A percentile compares a stretch with the other conserved stretches of the same genome.
These are phyloP conservation scores for Rhabdomys dilectus DNA, from an alignment of 2,113 vertebrate species.

Conservation along the genomic window DNA sequence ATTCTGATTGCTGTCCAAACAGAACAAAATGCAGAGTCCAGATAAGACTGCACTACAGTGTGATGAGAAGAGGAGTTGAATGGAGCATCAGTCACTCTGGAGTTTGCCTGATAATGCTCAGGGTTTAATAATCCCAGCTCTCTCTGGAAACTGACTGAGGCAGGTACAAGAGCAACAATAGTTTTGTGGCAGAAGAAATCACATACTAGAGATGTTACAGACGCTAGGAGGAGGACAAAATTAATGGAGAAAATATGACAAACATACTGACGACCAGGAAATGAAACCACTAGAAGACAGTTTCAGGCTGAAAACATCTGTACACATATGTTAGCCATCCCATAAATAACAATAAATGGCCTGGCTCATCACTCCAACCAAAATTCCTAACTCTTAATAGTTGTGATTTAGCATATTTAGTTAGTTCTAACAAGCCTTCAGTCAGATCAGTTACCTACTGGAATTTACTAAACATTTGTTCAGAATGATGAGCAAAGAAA, in stretches of 20 bases:
- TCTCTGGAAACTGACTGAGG: not conserved
- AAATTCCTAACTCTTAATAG: not conserved
- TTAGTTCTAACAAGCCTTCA: not conserved
- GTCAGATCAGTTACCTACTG: not conserved
- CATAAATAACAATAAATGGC: not conserved
- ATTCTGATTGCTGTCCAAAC: not conserved
- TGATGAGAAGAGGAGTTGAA: rapidly evolving
- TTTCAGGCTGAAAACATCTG: not conserved
- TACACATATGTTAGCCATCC: not conserved
- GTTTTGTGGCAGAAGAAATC: not conserved
- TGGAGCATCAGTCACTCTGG: not conserved
- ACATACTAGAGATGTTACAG: not conserved
- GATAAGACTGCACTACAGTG: not conserved
- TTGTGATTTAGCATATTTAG: not conserved
- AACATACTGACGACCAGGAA: not conserved
- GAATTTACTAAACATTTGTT: not conserved
- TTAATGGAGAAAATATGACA: not conserved
- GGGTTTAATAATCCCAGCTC: rapidly evolving
- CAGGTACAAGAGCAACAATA: not conserved
- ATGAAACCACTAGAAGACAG: not conserved
- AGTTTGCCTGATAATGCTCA: not conserved
- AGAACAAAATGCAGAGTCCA: not conserved
- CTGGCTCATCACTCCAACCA: not conserved
- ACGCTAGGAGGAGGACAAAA: rapidly evolving
- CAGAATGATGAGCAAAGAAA: not conserved